Base-by-base conservation (phyloP, 2,113 vertebrate genomes). In the Myotis davidii region DNA sequence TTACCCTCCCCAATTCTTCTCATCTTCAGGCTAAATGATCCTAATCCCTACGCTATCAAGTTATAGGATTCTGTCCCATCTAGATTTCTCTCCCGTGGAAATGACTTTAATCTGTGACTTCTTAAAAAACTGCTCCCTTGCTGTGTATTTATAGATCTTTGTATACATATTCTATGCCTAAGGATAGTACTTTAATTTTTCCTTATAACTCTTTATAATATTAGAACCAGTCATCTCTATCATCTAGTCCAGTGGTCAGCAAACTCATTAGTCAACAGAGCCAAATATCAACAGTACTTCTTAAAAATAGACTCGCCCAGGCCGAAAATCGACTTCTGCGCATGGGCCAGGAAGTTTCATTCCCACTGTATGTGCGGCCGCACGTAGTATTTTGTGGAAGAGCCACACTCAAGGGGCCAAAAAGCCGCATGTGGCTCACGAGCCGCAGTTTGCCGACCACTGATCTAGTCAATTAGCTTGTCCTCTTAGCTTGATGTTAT, bases 1-100 rank as follows among this genome's bases (percentile, higher is more conserved):
- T 78, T 70, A 64, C 18, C 45, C 4, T 9, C 34, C 39, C 13
- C 42, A 9, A 67, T 25, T 64, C 18, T 50, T 93, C 7, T 84
- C 56, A 39, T 78, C 39, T 82, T 85, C 2, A 67, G 10, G 16
- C 13, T 42, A 69, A 67, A 37, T 72, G 42, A 32, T 21, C 27
- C 52, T 10, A 56, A 12, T 52, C 83, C 11, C 27, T 52, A 45
- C 27, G 18, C 13, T 27, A 25, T 85, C 25, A 67, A 59, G 37
- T 50, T 32, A 54, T 27, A 39, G 59, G 67, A 79, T 69, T 95
- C 18, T 72, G 39, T 84, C 32, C 5, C 29, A 52, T 61, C 16
- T 96, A 72, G 20, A 61, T n/a, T 88, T 81, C 32, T 87, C 6
- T 72, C 13, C n/a, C 6, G 18, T 56, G 84, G 65, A 94, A 96